Evolutionary conservation across 2,797 vertebrate species (phyloP).

Genomic region (Schizothorax lantsangensis): DNA sequence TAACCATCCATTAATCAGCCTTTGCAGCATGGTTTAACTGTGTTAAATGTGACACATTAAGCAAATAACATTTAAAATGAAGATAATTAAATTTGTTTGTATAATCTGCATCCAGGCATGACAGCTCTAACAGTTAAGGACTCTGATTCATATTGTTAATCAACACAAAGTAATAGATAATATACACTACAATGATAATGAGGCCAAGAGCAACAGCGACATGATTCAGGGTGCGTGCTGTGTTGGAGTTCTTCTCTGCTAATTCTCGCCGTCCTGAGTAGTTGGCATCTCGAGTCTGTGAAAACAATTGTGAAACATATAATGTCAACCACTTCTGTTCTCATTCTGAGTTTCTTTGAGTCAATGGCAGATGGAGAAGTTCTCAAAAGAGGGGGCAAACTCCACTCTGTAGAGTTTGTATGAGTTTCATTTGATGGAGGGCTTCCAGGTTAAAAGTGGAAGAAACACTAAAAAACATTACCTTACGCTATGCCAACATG

Average conservation of each 20-base stretch:
- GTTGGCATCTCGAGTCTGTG: constrained; percentile 47
- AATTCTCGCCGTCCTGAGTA: background rate
- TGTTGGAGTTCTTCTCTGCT: constrained; percentile 32
- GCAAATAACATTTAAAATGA: background rate
- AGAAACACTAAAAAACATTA: background rate
- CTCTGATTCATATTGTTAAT: rapidly evolving
- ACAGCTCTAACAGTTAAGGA: background rate
- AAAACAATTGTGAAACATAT: background rate
- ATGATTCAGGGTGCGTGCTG: constrained; percentile 29
- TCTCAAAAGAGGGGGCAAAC: background rate
- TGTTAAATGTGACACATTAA: background rate
- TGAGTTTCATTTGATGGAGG: background rate
- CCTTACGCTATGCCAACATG: too few species aligned
- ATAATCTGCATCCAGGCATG: background rate
- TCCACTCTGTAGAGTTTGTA: background rate
- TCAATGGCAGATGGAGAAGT: background rate
- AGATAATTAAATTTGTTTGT: background rate
- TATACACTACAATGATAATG: rapidly evolving
- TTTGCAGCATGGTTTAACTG: background rate
- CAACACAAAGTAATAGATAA: background rate
- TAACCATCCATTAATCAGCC: background rate
- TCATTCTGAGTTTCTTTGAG: background rate
- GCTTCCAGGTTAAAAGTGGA: too few species aligned
- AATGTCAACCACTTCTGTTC: background rate
- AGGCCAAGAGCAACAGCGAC: background rate